Evolutionary conservation across 2,113 vertebrate species (phyloP).

Genomic region (Romanogobio albipinnatus): DNA sequence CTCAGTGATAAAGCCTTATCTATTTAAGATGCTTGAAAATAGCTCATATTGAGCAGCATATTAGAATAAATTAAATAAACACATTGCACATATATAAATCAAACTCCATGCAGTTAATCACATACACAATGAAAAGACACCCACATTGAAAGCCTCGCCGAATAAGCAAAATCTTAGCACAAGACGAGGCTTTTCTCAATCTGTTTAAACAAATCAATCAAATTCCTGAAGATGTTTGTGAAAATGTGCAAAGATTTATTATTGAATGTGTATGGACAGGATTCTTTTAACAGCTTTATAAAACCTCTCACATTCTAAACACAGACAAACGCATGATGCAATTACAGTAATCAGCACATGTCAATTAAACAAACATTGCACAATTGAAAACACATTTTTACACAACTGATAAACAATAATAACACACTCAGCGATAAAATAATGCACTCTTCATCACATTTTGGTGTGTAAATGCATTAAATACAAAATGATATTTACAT

Average conservation of each 20-base stretch:
- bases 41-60: constrained; percentile 67
- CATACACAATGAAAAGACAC: constrained; percentile 46
- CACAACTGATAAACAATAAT: neutral
- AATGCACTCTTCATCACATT: neutral
- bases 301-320: neutral
- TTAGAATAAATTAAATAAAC: constrained; percentile 58
- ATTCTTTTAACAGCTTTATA: neutral
- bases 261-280: constrained; percentile 8
- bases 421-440: neutral
- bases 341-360: constrained; percentile 13
- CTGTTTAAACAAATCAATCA: constrained; percentile 41
- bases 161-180: constrained; percentile 34
- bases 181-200: constrained; percentile 32
- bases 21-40: constrained; percentile 66
- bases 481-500: neutral
- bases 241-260: constrained; percentile 23
- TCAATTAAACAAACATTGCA: constrained; percentile 4
- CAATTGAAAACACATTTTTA: neutral
- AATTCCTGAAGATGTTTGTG: constrained; percentile 21
- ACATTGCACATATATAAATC: constrained; percentile 54
- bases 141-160: constrained; percentile 45
- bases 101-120: constrained; percentile 52
- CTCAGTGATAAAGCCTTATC: constrained; percentile 53
- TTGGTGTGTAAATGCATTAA: neutral
- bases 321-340: neutral